Conservation (phyloP, 2,113 vertebrate genomes). For the Oenanthe oenanthe region DNA sequence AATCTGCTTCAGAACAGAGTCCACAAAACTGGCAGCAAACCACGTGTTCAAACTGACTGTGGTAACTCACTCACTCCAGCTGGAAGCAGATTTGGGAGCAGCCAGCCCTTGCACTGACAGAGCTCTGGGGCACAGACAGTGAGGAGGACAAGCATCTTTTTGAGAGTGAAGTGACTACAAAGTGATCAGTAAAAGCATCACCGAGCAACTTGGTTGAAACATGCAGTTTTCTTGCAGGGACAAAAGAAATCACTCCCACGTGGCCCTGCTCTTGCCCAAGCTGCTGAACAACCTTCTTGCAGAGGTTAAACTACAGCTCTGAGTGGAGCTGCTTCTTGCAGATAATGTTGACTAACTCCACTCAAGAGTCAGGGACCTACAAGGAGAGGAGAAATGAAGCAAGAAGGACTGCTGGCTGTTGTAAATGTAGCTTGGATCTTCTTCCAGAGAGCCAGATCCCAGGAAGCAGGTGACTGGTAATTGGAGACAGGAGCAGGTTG, state of each 20-base stretch:
- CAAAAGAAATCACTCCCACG: fast-evolving
- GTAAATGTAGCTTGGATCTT: background rate
- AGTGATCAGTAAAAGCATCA: background rate
- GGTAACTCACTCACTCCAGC: background rate
- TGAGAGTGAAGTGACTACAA: background rate
- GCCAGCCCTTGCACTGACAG: background rate
- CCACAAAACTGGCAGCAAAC: background rate
- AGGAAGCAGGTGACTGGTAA: background rate
- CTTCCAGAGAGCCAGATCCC: background rate
- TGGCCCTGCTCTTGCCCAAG: background rate
- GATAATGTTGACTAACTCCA: background rate
- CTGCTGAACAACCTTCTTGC: background rate
- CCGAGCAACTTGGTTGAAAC: background rate
- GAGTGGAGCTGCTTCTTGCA: background rate
- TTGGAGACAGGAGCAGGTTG: background rate
- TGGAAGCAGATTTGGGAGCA: background rate
- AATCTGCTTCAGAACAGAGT: background rate
- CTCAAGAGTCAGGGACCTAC: background rate
- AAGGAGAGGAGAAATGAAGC: background rate
- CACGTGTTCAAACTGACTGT: background rate
- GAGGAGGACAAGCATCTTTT: background rate
- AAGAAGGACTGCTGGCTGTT: background rate
- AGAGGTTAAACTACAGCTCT: background rate
- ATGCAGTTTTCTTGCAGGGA: background rate
- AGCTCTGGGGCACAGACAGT: background rate